A percentile compares a stretch with the other conserved stretches of the same genome.
Evolutionary conservation across 1,140 invertebrate species (phyloP).

Genomic region (Papilio helenus): DNA sequence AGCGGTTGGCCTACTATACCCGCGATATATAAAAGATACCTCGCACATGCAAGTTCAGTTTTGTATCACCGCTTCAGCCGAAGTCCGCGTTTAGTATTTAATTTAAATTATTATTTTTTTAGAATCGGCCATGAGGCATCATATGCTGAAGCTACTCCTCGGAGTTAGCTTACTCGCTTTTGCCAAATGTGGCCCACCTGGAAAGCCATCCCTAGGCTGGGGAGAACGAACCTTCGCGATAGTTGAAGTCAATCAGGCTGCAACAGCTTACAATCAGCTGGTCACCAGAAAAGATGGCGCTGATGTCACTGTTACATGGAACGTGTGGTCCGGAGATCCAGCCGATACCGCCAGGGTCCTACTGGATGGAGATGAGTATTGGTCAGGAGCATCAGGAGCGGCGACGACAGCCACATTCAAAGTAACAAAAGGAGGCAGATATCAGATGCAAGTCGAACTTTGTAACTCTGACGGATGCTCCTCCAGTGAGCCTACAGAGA

Average conservation of each 20-base stretch:
- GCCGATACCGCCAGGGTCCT: conserved; percentile 66
- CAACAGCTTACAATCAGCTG: conserved; percentile 76
- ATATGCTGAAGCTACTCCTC: conserved; percentile 58
- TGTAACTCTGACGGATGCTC: conserved; percentile 74
- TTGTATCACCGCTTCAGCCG: conserved; percentile 58
- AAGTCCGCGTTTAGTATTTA: conserved; percentile 54
- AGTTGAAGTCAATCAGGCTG: conserved; percentile 77
- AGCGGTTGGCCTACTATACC: conserved; percentile 78
- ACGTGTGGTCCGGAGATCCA: conserved; percentile 74
- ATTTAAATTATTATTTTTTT: conserved; percentile 63
- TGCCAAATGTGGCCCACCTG: conserved; percentile 65
- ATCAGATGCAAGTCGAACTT: conserved; percentile 72
- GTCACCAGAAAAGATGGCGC: conserved; percentile 69
- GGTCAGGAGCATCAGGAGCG: conserved; percentile 62
- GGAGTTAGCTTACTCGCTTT: conserved; percentile 56
- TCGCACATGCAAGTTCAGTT: conserved; percentile 65
- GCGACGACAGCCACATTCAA: conserved; percentile 68
- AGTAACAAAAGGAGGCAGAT: conserved; percentile 73
- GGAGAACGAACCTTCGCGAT: conserved; percentile 75
- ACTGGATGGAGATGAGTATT: conserved; percentile 67
- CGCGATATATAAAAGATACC: conserved; percentile 74
- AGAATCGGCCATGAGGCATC: conserved; percentile 72
- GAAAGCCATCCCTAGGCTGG: conserved; percentile 73
- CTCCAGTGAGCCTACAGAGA: conserved; percentile 68
- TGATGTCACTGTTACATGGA: conserved; percentile 74